A percentile compares a stretch with the other conserved stretches of the same genome.
phyloP scores from a whole-genome alignment of 2,113 vertebrate genomes.

The Trichomycterus rosablanca region DNA sequence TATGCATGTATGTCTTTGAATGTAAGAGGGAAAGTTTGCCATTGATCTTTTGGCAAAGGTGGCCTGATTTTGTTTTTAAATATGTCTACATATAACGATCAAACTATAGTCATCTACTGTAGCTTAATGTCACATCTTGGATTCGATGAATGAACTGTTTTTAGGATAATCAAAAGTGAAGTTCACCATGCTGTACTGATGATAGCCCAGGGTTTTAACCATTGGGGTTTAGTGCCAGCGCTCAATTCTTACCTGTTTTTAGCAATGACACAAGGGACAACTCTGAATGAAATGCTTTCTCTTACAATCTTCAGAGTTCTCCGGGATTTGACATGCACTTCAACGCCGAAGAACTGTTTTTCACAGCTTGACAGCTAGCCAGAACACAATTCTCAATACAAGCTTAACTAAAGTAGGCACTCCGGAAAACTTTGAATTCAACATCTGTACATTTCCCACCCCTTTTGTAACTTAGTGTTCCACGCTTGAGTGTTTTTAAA shows the following conservation, averaged over 20 bases:
- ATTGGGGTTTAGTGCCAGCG: neutral
- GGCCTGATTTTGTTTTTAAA: too few relatives aligned
- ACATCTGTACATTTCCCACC: neutral
- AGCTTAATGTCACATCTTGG: neutral
- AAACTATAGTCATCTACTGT: neutral
- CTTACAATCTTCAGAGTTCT: constrained; percentile 10
- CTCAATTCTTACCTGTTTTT: too few relatives aligned
- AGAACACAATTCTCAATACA: neutral
- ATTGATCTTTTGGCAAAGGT: constrained; percentile 1
- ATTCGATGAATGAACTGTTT: neutral
- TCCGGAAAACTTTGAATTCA: neutral
- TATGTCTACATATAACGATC: too few relatives aligned
- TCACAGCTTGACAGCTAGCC: neutral
- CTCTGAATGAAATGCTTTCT: too few relatives aligned
- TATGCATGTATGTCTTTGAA: constrained; percentile 34
- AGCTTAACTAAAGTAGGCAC: neutral
- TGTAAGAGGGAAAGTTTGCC: constrained; percentile 32
- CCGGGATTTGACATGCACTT: neutral
- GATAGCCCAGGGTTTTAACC: neutral
- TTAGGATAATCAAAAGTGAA: neutral
- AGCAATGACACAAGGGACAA: constrained; percentile 27
- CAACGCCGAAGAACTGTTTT: too few relatives aligned
- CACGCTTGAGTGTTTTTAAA: constrained; percentile 35
- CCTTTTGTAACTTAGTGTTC: constrained; percentile 1
- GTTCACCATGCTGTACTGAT: neutral